Evolutionary conservation across 2,113 vertebrate species (phyloP).

Genomic region (Numenius arquata): DNA sequence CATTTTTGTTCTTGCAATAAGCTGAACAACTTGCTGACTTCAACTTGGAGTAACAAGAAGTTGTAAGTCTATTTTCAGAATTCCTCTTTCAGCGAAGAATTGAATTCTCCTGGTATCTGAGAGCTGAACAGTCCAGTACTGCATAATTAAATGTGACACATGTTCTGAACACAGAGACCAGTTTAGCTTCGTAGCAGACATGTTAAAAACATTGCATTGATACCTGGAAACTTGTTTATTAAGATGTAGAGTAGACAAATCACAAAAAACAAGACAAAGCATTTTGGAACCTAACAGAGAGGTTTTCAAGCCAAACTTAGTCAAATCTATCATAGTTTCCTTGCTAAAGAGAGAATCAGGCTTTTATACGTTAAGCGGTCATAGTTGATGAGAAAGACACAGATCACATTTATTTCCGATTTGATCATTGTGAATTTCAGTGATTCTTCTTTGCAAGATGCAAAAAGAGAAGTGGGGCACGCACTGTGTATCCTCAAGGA

Average conservation of each 20-base stretch:
- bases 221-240: background rate
- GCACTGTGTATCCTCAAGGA: background rate
- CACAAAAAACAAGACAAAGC: background rate
- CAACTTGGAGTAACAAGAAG: background rate
- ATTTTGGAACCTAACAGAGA: background rate
- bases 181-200: background rate
- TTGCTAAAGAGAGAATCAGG: background rate
- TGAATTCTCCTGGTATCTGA: background rate
- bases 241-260: background rate
- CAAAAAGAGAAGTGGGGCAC: background rate
- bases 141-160: background rate
- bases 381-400: background rate
- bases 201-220: background rate
- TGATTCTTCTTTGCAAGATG: background rate
- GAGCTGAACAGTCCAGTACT: background rate
- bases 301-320: background rate
- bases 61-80: constrained; percentile 33
- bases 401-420: background rate
- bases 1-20: background rate
- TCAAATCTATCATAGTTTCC: background rate
- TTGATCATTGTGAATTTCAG: background rate
- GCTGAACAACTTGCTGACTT: constrained; percentile 11
- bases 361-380: background rate
- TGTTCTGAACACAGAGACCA: background rate
- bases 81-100: constrained; percentile 8